These are phyloP conservation scores for Tillus elongatus DNA, from an alignment of 2,888 invertebrate species.

Conservation along the genomic window DNA sequence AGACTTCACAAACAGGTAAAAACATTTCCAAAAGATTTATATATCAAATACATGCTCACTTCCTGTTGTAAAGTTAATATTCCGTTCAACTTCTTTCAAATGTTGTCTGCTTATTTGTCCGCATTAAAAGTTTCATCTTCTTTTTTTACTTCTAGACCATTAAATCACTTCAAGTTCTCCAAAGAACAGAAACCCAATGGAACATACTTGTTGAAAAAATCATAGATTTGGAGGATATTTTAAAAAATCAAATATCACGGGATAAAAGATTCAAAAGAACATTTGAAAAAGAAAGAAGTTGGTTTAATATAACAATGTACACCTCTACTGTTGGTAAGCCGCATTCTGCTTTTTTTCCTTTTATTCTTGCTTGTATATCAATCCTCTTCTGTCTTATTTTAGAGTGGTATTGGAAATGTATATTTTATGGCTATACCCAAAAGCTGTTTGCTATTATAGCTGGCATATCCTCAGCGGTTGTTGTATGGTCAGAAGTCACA, in stretches of 20 bases:
- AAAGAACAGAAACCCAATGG: constrained; percentile 93
- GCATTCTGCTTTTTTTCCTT: too few relatives aligned
- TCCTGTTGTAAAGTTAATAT: too few relatives aligned
- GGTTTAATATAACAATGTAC: constrained; percentile 51
- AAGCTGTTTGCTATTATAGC: constrained; percentile 64
- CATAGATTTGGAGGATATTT: constrained; percentile 79
- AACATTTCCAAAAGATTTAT: constrained; percentile 5
- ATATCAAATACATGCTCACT: too few relatives aligned
- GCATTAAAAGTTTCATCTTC: constrained; percentile 16
- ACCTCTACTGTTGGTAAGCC: constrained; percentile 56
- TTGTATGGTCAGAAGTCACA: constrained; percentile 99
- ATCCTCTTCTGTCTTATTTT: too few relatives aligned
- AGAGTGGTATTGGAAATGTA: constrained; percentile 98
- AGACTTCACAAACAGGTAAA: constrained; percentile 81
- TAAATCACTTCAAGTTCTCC: constrained; percentile 82
- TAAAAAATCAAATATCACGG: constrained; percentile 60
- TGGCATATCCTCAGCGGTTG: constrained; percentile 72
- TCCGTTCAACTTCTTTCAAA: constrained; percentile 4
- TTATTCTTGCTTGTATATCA: too few relatives aligned
- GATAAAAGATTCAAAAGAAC: constrained; percentile 57
- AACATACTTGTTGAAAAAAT: constrained; percentile 71
- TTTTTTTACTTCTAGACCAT: constrained; percentile 70
- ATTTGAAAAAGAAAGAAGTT: constrained; percentile 55
- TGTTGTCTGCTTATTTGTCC: constrained; percentile 6
- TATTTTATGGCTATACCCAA: constrained; percentile 66